These are phyloP conservation scores for pig (Sus scrofa) DNA, from an alignment of 2,113 vertebrate species.

Conservation along the genomic window DNA sequence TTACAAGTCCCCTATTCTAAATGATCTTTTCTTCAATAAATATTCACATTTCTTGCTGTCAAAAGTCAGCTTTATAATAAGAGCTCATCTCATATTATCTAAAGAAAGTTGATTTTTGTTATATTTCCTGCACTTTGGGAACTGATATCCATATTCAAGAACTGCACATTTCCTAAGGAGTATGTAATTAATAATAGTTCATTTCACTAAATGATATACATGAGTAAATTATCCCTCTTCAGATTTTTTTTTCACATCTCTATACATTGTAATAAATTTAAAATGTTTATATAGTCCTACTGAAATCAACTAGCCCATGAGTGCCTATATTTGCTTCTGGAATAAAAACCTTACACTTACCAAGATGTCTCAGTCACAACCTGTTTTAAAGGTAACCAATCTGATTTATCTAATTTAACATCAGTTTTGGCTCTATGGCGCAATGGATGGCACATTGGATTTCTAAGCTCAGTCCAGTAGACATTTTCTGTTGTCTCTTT, in stretches of 20 bases:
- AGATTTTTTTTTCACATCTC: not conserved
- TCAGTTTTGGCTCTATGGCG: not conserved
- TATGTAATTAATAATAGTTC: not conserved
- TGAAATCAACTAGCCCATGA: conserved; percentile 13
- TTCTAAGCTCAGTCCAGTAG: not conserved
- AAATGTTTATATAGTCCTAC: conserved; percentile 44
- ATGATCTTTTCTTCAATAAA: conserved; percentile 16
- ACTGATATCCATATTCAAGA: not conserved
- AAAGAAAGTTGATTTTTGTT: not conserved
- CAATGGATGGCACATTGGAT: too few relatives aligned
- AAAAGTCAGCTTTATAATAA: conserved; percentile 27
- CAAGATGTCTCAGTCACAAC: conserved; percentile 13
- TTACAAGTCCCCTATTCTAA: not conserved
- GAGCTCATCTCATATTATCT: not conserved
- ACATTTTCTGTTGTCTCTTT: not conserved
- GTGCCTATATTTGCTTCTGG: conserved; percentile 47
- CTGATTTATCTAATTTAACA: conserved; percentile 26
- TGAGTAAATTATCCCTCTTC: not conserved
- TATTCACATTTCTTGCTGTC: not conserved
- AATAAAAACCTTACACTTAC: conserved; percentile 50
- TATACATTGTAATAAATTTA: conserved; percentile 1
- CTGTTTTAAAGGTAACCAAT: conserved; percentile 41
- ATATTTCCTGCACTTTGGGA: not conserved
- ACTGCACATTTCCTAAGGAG: not conserved
- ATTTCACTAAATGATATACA: not conserved